Base-by-base conservation (phyloP, 2,113 vertebrate genomes). In the Oreochromis niloticus region DNA sequence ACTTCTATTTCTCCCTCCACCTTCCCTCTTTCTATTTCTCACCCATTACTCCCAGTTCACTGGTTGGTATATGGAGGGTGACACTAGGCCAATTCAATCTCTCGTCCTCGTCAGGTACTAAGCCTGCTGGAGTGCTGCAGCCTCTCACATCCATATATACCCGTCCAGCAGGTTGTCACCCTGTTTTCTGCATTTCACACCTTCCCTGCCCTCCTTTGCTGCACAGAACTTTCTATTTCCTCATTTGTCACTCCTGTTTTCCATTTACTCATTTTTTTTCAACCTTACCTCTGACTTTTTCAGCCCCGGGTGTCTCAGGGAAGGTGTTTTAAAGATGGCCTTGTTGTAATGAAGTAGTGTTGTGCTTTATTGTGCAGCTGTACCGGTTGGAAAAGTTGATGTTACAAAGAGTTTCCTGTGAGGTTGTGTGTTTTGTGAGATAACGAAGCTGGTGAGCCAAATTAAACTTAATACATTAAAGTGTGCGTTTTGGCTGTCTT, bases 31-130 rank as follows among this genome's bases (percentile, higher is more conserved):
- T 87, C 90, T 80, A 91, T 90, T 86, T 91, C 92, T 93, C 93
- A 89, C 91, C 94, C 93, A 94, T 95, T 95, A 95, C 92, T 94
- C 94, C 92, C 94, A 94, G 94, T 93, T 93, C 94, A 94, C 88
- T 91, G 91, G 81, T 80, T 87, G 90, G 90, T 94, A 93, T 95
- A 94, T 94, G 87, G 91, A 93, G 90, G 93, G 93, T 95, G 93
- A 95, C 93, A 92, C 81, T 36, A 85, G 93, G 92, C 93, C 93
- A 94, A 94, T 94, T 95, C 92, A 94, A 95, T 95, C 91, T 91
- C 84, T 71, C 7, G 17, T 91, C 88, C 88, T 87, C 39, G 34
- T 90, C 90, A 91, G 84, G 86, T 85, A 59, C 84, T 88, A 80
- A 73, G 83, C 27, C 55, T 80, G 50, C 66, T 16, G n/a, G 48